Base-by-base conservation (phyloP, 1,140 invertebrate species). In the Gonatopus flavifemur region DNA sequence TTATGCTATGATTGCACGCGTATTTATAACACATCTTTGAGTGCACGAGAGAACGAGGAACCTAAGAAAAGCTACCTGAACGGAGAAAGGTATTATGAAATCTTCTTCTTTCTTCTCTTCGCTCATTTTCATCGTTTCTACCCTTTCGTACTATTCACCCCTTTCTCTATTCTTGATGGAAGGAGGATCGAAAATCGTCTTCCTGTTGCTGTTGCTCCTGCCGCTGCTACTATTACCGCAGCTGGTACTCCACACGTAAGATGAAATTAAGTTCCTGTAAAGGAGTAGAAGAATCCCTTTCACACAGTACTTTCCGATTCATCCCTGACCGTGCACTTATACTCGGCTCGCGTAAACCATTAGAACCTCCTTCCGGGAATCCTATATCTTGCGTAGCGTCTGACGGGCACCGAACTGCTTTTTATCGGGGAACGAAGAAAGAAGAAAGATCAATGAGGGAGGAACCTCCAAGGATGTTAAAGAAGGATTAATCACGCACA, bases 331-430 rank as follows among this genome's bases (percentile, higher is more conserved):
- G n/a, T n/a, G n/a, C n/a, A n/a, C n/a, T n/a, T n/a, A n/a, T n/a
- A n/a, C n/a, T n/a, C n/a, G n/a, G n/a, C n/a, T n/a, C n/a, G 25
- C 25, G 12, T 28, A 28, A 12, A 28, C 25, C 25, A 28, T 28
- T 6, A 28, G 25, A 32, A 37, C 30, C 58, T 53, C 21, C 62
- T 57, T 63, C 60, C 60, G 61, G 57, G 48, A 45, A 56, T 46
- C 35, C 39, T 38, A 48, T 68, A 68, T 68, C 64, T 66, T 55
- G 58, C 55, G 54, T 62, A 60, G 64, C 62, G 64, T 66, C 66
- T 64, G 45, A n/a, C n/a, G n/a, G n/a, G 52, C 41, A 33, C 53
- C 51, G 52, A 36, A 54, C 54, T 60, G 45, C 49, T 52, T 64
- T 63, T 59, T 58, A n/a, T n/a, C n/a, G n/a, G n/a, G n/a, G n/a